Percentiles rank a stretch among this genome's conserved stretches.
Conservation (phyloP, 2,797 vertebrate genomes). For the Oreochromis grahami region DNA sequence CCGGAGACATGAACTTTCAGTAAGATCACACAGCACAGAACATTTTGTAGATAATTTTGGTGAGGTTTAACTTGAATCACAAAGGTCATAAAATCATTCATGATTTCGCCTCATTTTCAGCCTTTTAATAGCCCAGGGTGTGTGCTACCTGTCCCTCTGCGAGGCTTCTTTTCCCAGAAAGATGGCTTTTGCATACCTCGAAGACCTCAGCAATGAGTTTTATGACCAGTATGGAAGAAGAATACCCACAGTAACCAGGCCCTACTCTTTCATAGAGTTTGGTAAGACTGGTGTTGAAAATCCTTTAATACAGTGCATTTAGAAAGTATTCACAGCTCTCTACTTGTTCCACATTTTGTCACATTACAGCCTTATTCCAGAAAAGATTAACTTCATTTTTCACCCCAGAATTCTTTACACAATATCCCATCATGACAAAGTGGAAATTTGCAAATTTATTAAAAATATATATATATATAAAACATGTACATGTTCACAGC, state of each 20-base stretch:
- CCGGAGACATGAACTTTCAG: conserved; percentile 88
- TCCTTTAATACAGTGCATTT: neutral
- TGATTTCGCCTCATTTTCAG: conserved; percentile 52
- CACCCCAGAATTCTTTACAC: neutral
- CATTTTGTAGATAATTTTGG: neutral
- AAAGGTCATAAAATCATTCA: neutral
- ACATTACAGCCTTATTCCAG: neutral
- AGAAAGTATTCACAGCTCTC: neutral
- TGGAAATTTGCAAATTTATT: neutral
- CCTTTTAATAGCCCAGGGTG: conserved; percentile 88
- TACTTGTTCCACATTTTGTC: neutral
- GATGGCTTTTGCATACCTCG: conserved; percentile 86
- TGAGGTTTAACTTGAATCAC: neutral
- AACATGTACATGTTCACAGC: neutral
- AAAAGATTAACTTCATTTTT: neutral
- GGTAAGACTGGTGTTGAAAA: conserved; percentile 70
- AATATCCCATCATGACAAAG: neutral
- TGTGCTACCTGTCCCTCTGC: conserved; percentile 89
- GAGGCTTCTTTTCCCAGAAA: conserved; percentile 89
- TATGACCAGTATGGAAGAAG: conserved; percentile 87
- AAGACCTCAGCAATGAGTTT: conserved; percentile 89
- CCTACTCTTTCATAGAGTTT: conserved; percentile 95
- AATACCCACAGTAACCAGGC: conserved; percentile 85
- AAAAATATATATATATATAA: neutral
- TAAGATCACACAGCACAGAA: conserved; percentile 64